These are phyloP conservation scores for Gavia stellata DNA, from an alignment of 2,113 vertebrate genomes.

Conservation along the genomic window DNA sequence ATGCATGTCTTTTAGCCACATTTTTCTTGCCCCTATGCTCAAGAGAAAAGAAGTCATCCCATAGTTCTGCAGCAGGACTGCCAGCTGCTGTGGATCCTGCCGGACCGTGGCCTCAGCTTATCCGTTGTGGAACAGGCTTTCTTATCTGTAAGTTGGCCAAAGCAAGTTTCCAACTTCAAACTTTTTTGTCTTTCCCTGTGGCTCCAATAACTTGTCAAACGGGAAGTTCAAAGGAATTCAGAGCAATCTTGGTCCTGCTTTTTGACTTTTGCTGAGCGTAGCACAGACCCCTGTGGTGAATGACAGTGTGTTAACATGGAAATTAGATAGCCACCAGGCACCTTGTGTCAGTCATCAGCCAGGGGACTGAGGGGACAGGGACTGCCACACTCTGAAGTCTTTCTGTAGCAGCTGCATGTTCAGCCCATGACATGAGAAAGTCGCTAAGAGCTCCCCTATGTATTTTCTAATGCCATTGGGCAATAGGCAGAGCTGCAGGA, in stretches of 20 bases:
- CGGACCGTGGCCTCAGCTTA: fast-evolving
- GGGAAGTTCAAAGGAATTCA: not conserved
- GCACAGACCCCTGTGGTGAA: not conserved
- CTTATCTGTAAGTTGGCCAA: not conserved
- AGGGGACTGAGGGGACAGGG: not conserved
- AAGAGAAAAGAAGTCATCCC: not conserved
- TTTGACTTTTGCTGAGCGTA: not conserved
- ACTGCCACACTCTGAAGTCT: not conserved
- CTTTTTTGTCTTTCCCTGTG: not conserved
- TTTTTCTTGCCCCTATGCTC: not conserved
- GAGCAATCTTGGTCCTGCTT: not conserved
- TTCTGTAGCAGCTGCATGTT: not conserved
- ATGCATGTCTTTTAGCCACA: not conserved
- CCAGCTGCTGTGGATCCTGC: not conserved
- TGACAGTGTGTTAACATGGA: not conserved
- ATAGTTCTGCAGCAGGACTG: not conserved
- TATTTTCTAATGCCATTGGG: not conserved
- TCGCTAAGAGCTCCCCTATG: not conserved
- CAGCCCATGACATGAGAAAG: not conserved
- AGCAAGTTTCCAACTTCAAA: not conserved
- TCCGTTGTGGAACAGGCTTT: not conserved
- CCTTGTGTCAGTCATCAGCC: not conserved
- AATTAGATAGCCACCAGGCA: not conserved
- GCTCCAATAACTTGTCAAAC: not conserved
- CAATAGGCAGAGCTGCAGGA: not conserved